phyloP scores from a whole-genome alignment of 2,113 vertebrate genomes.

The Oncorhynchus masou region DNA sequence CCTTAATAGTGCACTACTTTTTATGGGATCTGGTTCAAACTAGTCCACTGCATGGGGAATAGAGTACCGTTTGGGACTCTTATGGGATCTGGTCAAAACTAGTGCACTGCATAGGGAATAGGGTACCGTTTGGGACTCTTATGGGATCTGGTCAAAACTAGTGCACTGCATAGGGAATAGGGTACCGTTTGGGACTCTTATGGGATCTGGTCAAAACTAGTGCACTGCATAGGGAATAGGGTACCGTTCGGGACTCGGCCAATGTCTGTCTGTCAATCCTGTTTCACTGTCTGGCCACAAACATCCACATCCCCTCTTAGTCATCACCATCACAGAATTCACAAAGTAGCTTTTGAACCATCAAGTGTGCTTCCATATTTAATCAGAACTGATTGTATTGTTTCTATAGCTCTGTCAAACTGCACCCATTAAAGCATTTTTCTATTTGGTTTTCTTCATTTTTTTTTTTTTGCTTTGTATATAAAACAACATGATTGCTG shows the following conservation, averaged over 20 bases:
- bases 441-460: slow-evolving; percentile 36
- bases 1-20: too few species aligned
- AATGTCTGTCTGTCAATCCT: slow-evolving; percentile 33
- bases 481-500: slow-evolving; percentile 86
- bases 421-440: slow-evolving; percentile 42
- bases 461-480: slow-evolving; percentile 79
- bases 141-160: too few species aligned
- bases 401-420: slow-evolving; percentile 56
- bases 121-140: too few species aligned
- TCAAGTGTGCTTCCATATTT: slow-evolving; percentile 66
- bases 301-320: neutral
- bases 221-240: too few species aligned
- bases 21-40: too few species aligned
- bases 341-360: slow-evolving; percentile 44
- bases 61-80: too few species aligned
- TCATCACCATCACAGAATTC: slow-evolving; percentile 39
- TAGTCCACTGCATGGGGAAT: too few species aligned
- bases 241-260: neutral
- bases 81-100: too few species aligned
- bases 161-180: too few species aligned
- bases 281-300: slow-evolving; percentile 24
- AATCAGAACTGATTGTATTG: slow-evolving; percentile 31
- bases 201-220: too few species aligned
- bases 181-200: too few species aligned
- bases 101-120: too few species aligned